phyloP scores from a whole-genome alignment of 2,888 invertebrate species.

The Drosophila koepferae region DNA sequence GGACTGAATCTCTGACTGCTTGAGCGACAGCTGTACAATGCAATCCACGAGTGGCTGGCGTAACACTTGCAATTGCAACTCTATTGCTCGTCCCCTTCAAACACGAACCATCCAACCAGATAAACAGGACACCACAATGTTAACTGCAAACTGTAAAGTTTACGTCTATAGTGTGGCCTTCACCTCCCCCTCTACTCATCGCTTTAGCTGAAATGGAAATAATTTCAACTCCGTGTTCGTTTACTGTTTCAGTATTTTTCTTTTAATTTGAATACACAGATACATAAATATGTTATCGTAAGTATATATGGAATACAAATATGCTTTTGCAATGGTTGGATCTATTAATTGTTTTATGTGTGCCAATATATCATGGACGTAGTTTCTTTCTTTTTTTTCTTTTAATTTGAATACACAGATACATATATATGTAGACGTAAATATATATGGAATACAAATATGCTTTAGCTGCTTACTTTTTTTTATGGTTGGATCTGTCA shows the following conservation, averaged over 20 bases:
- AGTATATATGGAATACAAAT: conserved; percentile 44
- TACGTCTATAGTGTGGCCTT: conserved; percentile 57
- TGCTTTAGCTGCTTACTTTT: conserved; percentile 13
- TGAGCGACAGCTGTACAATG: conserved; percentile 61
- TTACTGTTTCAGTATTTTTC: conserved; percentile 48
- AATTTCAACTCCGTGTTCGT: conserved; percentile 22
- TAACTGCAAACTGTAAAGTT: conserved; percentile 57
- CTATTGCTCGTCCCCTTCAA: conserved; percentile 29
- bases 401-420: conserved; percentile 46
- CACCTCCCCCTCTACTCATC: conserved; percentile 9
- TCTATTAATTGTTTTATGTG: conserved; percentile 9
- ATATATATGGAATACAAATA: conserved; percentile 45
- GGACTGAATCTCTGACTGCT: conserved; percentile 36
- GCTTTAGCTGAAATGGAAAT: conserved; percentile 37
- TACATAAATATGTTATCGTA: conserved; percentile 25
- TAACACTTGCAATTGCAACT: conserved; percentile 50
- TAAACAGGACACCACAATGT: conserved; percentile 26
- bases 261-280: background rate
- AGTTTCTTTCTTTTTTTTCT: conserved; percentile 21
- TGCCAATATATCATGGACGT: conserved; percentile 15
- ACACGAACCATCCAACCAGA: conserved; percentile 27
- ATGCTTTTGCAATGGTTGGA: conserved; percentile 19
- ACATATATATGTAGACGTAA: conserved; percentile 24
- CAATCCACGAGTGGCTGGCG: conserved; percentile 35
- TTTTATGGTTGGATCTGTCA: conserved; percentile 18